Percentiles rank a stretch among this genome's conserved stretches.
Evolutionary conservation across 2,888 invertebrate genomes (phyloP).

Genomic region (Dynastes grantii): DNA sequence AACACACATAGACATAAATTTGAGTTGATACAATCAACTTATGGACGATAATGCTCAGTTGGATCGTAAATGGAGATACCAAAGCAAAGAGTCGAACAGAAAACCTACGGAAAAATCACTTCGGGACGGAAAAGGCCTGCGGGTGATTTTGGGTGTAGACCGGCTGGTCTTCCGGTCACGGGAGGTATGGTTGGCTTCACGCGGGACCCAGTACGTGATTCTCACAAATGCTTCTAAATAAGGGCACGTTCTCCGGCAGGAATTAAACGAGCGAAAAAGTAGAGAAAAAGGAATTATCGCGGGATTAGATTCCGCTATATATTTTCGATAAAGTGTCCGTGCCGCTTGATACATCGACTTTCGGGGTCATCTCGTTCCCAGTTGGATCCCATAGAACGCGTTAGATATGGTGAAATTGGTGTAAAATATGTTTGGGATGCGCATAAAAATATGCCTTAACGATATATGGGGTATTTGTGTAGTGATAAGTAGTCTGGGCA

Average conservation of each 20-base stretch:
- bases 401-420: not conserved
- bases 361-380: conserved; percentile 23
- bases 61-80: not conserved
- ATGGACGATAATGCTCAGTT: not conserved
- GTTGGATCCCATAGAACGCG: not conserved
- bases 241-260: conserved; percentile 17
- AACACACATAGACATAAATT: too few species aligned
- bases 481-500: not conserved
- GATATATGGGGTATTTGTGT: not conserved
- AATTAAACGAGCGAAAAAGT: conserved; percentile 37
- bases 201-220: conserved; percentile 23
- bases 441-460: not conserved
- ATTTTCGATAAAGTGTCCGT: conserved; percentile 21
- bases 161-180: not conserved
- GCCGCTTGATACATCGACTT: conserved; percentile 17
- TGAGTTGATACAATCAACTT: too few species aligned
- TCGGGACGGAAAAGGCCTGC: not conserved
- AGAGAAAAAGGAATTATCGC: conserved; percentile 36
- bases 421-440: not conserved
- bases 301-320: conserved; percentile 30
- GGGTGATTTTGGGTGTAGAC: not conserved
- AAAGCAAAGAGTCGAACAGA: not conserved
- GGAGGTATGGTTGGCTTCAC: not conserved
- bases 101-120: not conserved
- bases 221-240: conserved; percentile 16